These are phyloP conservation scores for Sander lucioperca DNA, from an alignment of 2,113 vertebrate species.

Conservation along the genomic window DNA sequence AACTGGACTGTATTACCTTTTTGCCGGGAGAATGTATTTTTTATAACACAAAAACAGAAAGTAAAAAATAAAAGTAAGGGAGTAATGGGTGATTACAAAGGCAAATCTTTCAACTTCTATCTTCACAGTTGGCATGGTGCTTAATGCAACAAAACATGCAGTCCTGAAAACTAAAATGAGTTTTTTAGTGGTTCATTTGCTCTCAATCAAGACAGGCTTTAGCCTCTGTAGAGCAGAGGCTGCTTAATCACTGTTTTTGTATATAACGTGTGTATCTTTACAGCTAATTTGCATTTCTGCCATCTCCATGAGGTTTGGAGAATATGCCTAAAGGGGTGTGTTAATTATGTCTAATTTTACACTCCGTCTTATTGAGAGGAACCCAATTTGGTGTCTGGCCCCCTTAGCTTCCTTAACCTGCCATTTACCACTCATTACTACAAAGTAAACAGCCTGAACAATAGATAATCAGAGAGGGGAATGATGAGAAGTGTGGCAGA, in stretches of 20 bases:
- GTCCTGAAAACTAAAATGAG: constrained; percentile 48
- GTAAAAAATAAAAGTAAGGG: neutral
- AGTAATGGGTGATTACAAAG: constrained; percentile 28
- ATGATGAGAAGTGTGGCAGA: constrained; percentile 75
- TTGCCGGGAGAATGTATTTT: neutral
- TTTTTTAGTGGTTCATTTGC: constrained; percentile 61
- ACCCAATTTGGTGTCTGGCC: constrained; percentile 80
- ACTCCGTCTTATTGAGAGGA: constrained; percentile 75
- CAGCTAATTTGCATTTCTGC: constrained; percentile 77
- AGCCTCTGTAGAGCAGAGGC: constrained; percentile 62
- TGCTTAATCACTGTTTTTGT: constrained; percentile 82
- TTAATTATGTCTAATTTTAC: constrained; percentile 82
- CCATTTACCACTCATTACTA: constrained; percentile 81
- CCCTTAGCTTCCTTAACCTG: constrained; percentile 84
- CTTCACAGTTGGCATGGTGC: constrained; percentile 13
- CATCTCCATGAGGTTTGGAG: constrained; percentile 71
- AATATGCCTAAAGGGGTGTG: constrained; percentile 74
- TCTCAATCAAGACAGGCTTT: constrained; percentile 69
- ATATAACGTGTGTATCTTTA: constrained; percentile 75
- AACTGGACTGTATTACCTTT: neutral
- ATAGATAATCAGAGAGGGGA: constrained; percentile 82
- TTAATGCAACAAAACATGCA: constrained; percentile 45
- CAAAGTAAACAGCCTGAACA: constrained; percentile 85
- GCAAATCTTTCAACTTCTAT: constrained; percentile 30
- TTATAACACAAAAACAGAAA: neutral